Evolutionary conservation across 2,888 invertebrate species (phyloP).

Genomic region (Pachycephus smyrnensis): DNA sequence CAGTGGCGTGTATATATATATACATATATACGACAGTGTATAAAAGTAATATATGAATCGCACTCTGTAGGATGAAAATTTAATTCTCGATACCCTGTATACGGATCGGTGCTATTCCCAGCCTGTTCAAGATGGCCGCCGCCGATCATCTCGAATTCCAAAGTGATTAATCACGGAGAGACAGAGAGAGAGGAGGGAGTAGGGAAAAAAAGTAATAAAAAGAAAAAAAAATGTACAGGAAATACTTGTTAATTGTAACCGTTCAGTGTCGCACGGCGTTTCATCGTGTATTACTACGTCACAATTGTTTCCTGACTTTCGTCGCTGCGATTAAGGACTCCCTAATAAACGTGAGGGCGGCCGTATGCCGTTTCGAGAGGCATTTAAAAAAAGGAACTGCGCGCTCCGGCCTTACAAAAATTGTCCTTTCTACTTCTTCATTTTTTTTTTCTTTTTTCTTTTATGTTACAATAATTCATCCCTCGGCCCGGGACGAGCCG

Average conservation of each 20-base stretch:
- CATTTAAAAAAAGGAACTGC: slow-evolving; percentile 54
- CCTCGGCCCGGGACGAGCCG: slow-evolving; percentile 59
- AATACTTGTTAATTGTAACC: neutral
- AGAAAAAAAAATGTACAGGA: neutral
- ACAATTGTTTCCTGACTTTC: neutral
- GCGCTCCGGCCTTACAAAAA: slow-evolving; percentile 62
- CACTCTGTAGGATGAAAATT: neutral
- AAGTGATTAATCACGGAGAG: neutral
- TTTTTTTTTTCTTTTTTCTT: slow-evolving; percentile 25
- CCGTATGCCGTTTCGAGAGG: slow-evolving; percentile 5
- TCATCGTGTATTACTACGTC: neutral
- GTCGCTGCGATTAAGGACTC: neutral
- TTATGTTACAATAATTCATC: slow-evolving; percentile 62
- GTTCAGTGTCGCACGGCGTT: slow-evolving; percentile 3
- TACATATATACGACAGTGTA: neutral
- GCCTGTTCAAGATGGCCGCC: neutral
- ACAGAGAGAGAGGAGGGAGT: slow-evolving; percentile 8
- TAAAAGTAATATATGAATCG: neutral
- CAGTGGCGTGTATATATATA: neutral
- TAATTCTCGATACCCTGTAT: neutral
- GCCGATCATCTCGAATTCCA: neutral
- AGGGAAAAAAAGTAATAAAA: slow-evolving; percentile 1
- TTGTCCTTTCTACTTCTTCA: slow-evolving; percentile 30
- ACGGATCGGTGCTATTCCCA: neutral
- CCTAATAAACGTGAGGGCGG: neutral